Percentiles rank a stretch among this genome's conserved stretches.
Evolutionary conservation across 2,888 invertebrate genomes (phyloP).

Genomic region (Drosophila robusta): DNA sequence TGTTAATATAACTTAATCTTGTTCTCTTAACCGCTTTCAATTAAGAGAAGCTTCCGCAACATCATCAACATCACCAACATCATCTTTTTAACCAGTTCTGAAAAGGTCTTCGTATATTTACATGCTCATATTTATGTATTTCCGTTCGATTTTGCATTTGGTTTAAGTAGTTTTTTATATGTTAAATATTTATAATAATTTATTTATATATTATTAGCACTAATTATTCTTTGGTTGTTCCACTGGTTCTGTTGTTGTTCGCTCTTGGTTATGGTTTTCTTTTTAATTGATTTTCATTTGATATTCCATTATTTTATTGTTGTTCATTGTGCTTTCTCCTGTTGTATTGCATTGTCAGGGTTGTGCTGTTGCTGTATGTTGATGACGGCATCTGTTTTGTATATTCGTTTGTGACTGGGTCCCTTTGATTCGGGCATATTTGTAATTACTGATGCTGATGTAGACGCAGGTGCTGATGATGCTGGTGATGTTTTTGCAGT

Average conservation of each 20-base stretch:
- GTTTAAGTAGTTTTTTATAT: conserved; percentile 59
- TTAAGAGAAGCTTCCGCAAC: conserved; percentile 44
- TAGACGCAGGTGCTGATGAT: conserved; percentile 52
- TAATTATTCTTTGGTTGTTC: conserved; percentile 85
- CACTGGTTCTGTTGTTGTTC: conserved; percentile 83
- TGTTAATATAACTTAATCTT: conserved; percentile 61
- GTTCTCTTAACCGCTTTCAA: conserved; percentile 48
- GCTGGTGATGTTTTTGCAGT: conserved; percentile 60
- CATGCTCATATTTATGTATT: conserved; percentile 41
- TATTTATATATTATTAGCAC: conserved; percentile 75
- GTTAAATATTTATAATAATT: conserved; percentile 75
- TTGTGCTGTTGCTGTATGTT: conserved; percentile 63
- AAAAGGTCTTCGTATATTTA: conserved; percentile 25
- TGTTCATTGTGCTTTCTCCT: conserved; percentile 77
- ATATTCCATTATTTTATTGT: conserved; percentile 16
- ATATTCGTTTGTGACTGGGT: conserved; percentile 67
- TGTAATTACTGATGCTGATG: conserved; percentile 24
- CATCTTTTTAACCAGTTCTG: conserved; percentile 64
- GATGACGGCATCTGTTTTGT: conserved; percentile 74
- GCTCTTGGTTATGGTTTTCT: conserved; percentile 55
- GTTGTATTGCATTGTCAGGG: conserved; percentile 46
- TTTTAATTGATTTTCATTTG: conserved; percentile 28
- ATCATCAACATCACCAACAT: conserved; percentile 68
- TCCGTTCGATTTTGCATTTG: conserved; percentile 60
- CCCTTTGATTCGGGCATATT: conserved; percentile 48